Base-by-base conservation (phyloP, 2,113 vertebrate species). In the Mohoua ochrocephala region DNA sequence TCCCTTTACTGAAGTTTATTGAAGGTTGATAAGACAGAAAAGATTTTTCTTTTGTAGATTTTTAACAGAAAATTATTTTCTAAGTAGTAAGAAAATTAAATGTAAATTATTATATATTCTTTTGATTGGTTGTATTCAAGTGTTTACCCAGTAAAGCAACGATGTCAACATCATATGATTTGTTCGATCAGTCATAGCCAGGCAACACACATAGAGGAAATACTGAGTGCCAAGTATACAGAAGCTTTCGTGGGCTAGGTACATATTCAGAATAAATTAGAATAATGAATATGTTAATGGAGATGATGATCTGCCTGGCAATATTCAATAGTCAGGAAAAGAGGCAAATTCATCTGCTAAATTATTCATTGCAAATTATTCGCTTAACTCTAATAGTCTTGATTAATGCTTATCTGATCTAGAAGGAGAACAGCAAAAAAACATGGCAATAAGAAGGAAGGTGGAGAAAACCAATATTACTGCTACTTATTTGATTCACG, bases 301-400 rank as follows among this genome's bases (percentile, higher is more conserved):
- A 64, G 81, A 94, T 89, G 47, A 60, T 44, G 80, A 78, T 82
- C 65, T 92, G 42, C 69, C 91, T 69, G 69, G n/a, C 45, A 78
- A 67, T 64, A 94, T 81, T 94, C 60, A 45, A 33, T 26, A 91
- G 44, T 73, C 64, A 93, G 37, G 70, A 89, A 88, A 94, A 92
- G 52, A 84, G 37, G 77, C 17, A 84, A 89, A 92, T 87, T 85
- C 19, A 68, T 91, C 57, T 94, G 67, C 37, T 91, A 82, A 91
- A 80, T 87, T 95, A 95, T 92, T 92, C 47, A 87, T 71, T 84
- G 80, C 20, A 79, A 95, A 95, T 96, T 89, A 92, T 87, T 96
- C 3, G 2, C 56, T 87, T 93, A 82, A 74, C n/a, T 94, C 41
- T 91, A 94, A 84, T 84, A 82, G 67, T 73, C 35, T 60, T 94